Evolutionary conservation across 2,113 vertebrate species (phyloP), one percentile per base, ranked within the genome.

Genomic region (Atrichornis clamosus): DNA sequence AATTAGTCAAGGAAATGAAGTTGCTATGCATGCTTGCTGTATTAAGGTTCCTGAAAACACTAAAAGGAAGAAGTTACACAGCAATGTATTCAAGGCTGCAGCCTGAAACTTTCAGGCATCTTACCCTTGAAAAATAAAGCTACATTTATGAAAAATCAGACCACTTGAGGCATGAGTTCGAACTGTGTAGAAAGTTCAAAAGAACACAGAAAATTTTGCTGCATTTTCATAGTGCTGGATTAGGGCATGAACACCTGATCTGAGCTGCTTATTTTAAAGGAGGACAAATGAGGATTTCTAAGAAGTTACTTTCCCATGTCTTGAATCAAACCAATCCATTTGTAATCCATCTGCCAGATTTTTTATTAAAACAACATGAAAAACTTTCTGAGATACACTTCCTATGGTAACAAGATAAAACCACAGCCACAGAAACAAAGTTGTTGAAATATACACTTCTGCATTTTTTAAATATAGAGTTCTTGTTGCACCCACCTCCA

Each of bases 371-470:
- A 24, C 12, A 64, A 27, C 10, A 73, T 10, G 1, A 60, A 52
- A 76, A 64, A 8, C 15, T 1, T 47, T 58, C 18, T 42, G n/a
- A 56, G 8, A 10, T 28, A 26, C 2, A 20, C 19, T 47, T 83
- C 24, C 52, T 72, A 9, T 23, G 15, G 32, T 9, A 67, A 56
- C 3, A 82, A 76, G 7, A 5, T 79, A 68, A 80, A 90, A 68
- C 7, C 7, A 65, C 6, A 80, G 12, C 5, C 21, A 41, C 3
- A 1, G 1, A 69, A 89, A 6, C 9, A 56, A 15, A 26, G 4
- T 33, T 58, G 6, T 33, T 49, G 10, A 52, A 1, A 2, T 10
- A 41, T n/a, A 72, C 0, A 6, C 2, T 73, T 8, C 6, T 59
- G 10, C 3, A 10, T 42, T 58, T 84, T 73, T 83, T 0, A 32